Evolutionary conservation across 2,113 vertebrate genomes (phyloP).

Genomic region (Cyphomyrus plagiostoma): DNA sequence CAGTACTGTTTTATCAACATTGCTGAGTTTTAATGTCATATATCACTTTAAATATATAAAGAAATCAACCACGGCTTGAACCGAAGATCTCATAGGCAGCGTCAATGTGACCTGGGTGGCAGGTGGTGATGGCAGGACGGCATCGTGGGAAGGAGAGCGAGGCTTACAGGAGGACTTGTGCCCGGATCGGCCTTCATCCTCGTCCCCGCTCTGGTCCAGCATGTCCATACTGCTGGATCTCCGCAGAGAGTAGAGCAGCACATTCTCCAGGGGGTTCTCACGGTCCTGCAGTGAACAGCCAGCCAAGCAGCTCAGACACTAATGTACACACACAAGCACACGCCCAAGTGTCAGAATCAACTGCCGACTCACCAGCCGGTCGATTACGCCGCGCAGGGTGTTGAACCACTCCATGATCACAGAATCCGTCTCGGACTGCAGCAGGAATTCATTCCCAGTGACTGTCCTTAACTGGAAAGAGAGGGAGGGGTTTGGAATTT

Average conservation of each 20-base stretch:
- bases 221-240: conserved; percentile 62
- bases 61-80: not conserved
- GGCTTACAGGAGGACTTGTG: conserved; percentile 51
- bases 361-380: conserved; percentile 66
- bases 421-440: conserved; percentile 77
- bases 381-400: conserved; percentile 72
- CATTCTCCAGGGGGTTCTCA: conserved; percentile 78
- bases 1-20: not conserved
- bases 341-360: not conserved
- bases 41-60: not conserved
- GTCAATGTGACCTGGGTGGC: not conserved
- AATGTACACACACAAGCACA: not conserved
- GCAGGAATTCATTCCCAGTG: conserved; percentile 82
- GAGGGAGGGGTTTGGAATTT: not conserved
- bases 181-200: conserved; percentile 50
- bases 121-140: not conserved
- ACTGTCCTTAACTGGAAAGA: conserved; percentile 71
- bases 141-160: not conserved
- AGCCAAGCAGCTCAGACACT: not conserved
- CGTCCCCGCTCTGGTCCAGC: conserved; percentile 75
- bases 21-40: not conserved
- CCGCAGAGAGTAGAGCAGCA: conserved; percentile 65
- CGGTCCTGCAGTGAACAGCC: conserved; percentile 62
- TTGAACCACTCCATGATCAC: conserved; percentile 76
- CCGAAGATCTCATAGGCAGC: not conserved